Conservation (phyloP, 2,113 vertebrate genomes). For the Lasiurus cinereus region DNA sequence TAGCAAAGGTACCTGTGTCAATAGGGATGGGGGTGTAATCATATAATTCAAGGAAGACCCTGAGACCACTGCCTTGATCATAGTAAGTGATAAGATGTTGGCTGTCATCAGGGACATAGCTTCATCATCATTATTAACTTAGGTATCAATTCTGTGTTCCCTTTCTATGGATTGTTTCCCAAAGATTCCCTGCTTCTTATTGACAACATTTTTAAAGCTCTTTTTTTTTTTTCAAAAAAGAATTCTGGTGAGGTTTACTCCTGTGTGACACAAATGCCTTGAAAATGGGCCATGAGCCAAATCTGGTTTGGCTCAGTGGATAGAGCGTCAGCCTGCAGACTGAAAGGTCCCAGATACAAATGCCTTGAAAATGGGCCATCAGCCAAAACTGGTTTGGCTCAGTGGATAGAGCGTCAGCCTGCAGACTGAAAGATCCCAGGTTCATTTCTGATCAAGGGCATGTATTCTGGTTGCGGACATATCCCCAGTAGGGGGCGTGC, state of each 20-base stretch:
- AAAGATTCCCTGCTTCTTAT: neutral
- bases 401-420: no score
- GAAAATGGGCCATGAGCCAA: neutral
- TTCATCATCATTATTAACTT: neutral
- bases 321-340: no score
- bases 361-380: no score
- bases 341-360: no score
- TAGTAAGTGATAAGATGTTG: neutral
- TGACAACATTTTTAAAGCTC: neutral
- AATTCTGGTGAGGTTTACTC: neutral
- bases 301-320: no score
- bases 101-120: neutral
- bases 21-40: neutral
- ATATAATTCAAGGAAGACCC: rapidly evolving
- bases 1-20: neutral
- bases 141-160: neutral
- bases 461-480: no score
- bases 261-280: neutral
- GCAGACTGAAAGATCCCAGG: no score
- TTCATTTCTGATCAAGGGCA: no score
- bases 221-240: neutral
- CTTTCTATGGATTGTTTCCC: neutral
- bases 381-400: no score
- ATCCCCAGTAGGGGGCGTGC: no score
- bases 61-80: neutral